A percentile compares a stretch with the other conserved stretches of the same genome.
These are phyloP conservation scores for Bombus waltoni DNA, from an alignment of 1,140 invertebrate species.

Conservation along the genomic window DNA sequence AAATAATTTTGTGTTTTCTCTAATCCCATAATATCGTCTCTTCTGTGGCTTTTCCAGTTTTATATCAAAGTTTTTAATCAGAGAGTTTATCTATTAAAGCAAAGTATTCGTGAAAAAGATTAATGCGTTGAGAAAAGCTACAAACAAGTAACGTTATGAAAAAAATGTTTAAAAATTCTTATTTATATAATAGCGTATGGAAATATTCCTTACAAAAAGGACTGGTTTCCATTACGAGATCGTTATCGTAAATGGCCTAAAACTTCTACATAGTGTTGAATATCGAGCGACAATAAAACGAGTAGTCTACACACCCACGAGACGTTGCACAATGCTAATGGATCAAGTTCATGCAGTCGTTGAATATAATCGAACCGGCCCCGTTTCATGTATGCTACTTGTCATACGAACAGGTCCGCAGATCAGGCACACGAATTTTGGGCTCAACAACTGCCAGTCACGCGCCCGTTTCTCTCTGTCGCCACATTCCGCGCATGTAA, in stretches of 20 bases:
- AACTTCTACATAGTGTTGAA: not conserved
- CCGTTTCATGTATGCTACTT: constrained; percentile 12
- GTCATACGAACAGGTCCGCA: constrained; percentile 20
- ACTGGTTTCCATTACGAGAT: not conserved
- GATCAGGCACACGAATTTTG: constrained; percentile 42
- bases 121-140: not conserved
- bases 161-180: not conserved
- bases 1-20: too few species aligned
- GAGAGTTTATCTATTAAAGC: not conserved
- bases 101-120: not conserved
- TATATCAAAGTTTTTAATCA: too few species aligned
- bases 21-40: too few species aligned
- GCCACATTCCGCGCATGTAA: not conserved
- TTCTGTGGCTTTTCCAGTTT: too few species aligned
- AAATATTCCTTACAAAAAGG: not conserved
- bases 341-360: constrained; percentile 42
- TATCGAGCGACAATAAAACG: constrained; percentile 9
- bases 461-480: not conserved
- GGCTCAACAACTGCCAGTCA: constrained; percentile 22
- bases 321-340: constrained; percentile 42
- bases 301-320: constrained; percentile 19
- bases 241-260: not conserved
- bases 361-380: constrained; percentile 25
- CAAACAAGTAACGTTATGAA: not conserved
- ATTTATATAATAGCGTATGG: not conserved